A percentile compares a stretch with the other conserved stretches of the same genome.
These are phyloP conservation scores for Atethmia centrago DNA, from an alignment of 2,888 invertebrate species.

Conservation along the genomic window DNA sequence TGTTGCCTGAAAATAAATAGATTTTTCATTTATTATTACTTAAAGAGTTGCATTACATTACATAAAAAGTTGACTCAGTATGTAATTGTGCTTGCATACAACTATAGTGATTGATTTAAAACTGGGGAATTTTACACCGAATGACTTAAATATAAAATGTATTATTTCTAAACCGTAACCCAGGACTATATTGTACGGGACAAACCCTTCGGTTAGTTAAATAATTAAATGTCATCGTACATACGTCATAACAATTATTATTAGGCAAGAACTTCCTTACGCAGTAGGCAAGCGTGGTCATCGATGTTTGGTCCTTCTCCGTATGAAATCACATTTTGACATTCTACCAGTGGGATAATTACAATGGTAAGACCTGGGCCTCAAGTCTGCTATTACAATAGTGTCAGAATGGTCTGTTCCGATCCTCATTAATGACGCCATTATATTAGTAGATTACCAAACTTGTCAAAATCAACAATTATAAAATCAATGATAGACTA, in stretches of 20 bases:
- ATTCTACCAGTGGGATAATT: too few species aligned
- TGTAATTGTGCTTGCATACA: not conserved
- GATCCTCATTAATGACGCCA: too few species aligned
- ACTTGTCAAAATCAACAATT: too few species aligned
- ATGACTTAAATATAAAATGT: not conserved
- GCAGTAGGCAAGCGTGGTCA: not conserved
- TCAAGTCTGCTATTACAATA: too few species aligned
- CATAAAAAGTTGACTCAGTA: not conserved
- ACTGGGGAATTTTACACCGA: not conserved
- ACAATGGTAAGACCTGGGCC: too few species aligned
- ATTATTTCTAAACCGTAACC: constrained; percentile 19
- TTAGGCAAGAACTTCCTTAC: constrained; percentile 24
- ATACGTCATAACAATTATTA: constrained; percentile 24
- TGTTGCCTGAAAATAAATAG: too few species aligned
- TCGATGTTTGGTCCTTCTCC: too few species aligned
- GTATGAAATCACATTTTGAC: too few species aligned
- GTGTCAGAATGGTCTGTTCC: too few species aligned
- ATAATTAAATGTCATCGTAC: not conserved
- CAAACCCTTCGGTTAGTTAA: constrained; percentile 5
- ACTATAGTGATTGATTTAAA: constrained; percentile 12
- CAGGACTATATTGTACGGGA: constrained; percentile 1
- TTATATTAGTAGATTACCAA: too few species aligned
- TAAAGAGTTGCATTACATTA: not conserved
- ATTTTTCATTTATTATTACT: too few species aligned
- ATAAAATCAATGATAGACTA: too few species aligned